Conservation (phyloP, 2,113 vertebrate genomes). For the Tetrao urogallus region DNA sequence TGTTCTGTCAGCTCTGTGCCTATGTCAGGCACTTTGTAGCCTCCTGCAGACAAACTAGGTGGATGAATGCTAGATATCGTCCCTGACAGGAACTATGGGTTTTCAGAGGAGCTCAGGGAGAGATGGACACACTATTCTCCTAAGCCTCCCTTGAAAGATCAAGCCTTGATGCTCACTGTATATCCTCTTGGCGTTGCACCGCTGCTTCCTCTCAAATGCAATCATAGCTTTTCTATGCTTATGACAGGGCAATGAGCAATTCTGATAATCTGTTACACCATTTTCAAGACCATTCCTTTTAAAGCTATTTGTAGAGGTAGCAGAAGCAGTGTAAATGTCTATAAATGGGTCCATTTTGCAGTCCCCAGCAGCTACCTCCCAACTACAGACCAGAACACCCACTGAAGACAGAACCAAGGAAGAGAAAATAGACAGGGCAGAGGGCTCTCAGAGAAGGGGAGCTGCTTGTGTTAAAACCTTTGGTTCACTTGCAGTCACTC, state of each 20-base stretch:
- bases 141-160: neutral
- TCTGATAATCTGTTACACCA: neutral
- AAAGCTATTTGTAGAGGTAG: neutral
- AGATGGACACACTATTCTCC: neutral
- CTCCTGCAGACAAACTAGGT: neutral
- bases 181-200: neutral
- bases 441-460: neutral
- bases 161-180: neutral
- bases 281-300: neutral
- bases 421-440: neutral
- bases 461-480: neutral
- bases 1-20: neutral
- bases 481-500: neutral
- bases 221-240: neutral
- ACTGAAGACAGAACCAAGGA: neutral
- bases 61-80: neutral
- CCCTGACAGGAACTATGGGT: neutral
- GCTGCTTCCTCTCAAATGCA: accelerated
- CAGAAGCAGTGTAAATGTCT: neutral
- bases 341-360: neutral
- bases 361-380: neutral
- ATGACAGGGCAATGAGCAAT: neutral
- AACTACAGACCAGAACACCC: neutral
- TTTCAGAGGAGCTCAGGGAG: neutral
- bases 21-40: neutral